These are phyloP conservation scores for Melanotaenia boesemani DNA, from an alignment of 2,797 vertebrate species.

Conservation along the genomic window DNA sequence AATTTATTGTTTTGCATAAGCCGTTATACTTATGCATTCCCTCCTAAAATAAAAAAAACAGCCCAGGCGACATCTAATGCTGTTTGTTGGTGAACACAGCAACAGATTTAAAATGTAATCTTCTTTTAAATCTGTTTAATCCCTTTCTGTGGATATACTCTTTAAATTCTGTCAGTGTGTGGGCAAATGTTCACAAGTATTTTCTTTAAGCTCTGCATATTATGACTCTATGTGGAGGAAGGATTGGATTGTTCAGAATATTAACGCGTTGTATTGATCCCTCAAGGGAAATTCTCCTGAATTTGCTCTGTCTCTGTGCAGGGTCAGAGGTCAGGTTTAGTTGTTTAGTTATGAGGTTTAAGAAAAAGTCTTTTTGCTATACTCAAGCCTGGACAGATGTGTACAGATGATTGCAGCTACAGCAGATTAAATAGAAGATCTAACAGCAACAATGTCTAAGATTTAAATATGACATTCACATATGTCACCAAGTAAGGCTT, in stretches of 20 bases:
- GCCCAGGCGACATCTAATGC: conserved; percentile 13
- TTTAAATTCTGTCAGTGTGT: conserved; percentile 1
- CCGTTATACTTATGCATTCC: neutral
- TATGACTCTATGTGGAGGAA: neutral
- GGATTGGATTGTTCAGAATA: conserved; percentile 15
- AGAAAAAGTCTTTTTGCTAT: no score
- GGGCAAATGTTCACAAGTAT: neutral
- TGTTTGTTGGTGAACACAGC: conserved; percentile 20
- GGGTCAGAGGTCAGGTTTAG: conserved; percentile 13
- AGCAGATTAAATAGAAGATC: conserved; percentile 28
- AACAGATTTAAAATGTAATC: conserved; percentile 49
- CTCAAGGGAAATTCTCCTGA: conserved; percentile 6
- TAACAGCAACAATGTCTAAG: neutral
- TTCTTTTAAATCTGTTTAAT: conserved; percentile 51
- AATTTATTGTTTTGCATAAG: neutral
- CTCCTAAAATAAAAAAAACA: neutral
- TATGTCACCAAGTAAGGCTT: conserved; percentile 2
- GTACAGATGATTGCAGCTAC: conserved; percentile 21
- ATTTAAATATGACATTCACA: conserved; percentile 7
- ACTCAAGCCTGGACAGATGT: conserved; percentile 34
- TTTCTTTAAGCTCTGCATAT: conserved; percentile 12
- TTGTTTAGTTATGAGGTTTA: neutral
- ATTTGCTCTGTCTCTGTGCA: neutral
- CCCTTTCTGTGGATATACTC: conserved; percentile 22
- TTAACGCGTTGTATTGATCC: conserved; percentile 31